These are phyloP conservation scores for Heliocidaris tuberculata DNA, from an alignment of 35 echinoderm and acorn worm species.

Conservation along the genomic window DNA sequence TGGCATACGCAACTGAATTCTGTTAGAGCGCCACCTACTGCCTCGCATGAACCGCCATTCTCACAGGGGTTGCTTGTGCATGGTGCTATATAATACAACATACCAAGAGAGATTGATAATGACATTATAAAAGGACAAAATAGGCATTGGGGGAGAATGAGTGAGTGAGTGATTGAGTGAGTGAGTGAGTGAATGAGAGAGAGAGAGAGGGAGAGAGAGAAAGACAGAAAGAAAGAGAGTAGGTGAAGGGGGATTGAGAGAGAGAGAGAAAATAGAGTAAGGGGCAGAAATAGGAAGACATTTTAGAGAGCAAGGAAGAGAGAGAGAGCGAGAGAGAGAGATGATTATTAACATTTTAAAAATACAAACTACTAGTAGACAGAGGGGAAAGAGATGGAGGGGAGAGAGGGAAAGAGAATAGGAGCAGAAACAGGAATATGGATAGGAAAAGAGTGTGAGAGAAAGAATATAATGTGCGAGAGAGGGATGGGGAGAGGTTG, in stretches of 20 bases:
- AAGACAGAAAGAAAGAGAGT: background rate
- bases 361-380: too few species aligned
- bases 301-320: background rate
- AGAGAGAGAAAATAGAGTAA: background rate
- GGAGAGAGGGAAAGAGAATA: background rate
- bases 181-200: background rate
- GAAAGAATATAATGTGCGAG: too few species aligned
- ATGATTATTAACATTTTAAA: too few species aligned
- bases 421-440: too few species aligned
- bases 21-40: background rate
- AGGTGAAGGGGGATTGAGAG: too few species aligned
- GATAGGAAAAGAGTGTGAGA: too few species aligned
- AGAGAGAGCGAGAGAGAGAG: background rate
- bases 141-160: background rate
- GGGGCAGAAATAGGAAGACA: background rate
- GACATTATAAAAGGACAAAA: background rate
- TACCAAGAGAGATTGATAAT: background rate
- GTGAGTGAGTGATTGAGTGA: background rate
- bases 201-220: background rate
- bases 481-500: too few species aligned
- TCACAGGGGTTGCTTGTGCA: conserved; percentile 77
- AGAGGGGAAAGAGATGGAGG: too few species aligned
- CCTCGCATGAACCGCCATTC: conserved; percentile 71
- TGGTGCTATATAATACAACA: background rate
- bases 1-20: conserved; percentile 24